Evolutionary conservation across 2,797 vertebrate species (phyloP).

Genomic region (Cyprinella venusta): DNA sequence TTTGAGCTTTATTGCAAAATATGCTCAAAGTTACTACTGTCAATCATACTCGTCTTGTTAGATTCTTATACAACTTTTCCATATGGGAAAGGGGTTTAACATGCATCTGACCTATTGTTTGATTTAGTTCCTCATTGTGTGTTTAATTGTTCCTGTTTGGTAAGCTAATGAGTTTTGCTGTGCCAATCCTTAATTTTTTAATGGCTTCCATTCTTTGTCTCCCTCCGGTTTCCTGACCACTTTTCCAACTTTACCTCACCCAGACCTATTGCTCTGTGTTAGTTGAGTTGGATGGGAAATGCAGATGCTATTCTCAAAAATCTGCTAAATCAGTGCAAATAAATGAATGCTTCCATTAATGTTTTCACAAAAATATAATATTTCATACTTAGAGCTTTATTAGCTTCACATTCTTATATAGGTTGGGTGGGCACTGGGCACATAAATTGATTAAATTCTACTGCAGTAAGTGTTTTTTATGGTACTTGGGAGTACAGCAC

Average conservation of each 20-base stretch:
- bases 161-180: conserved; percentile 3
- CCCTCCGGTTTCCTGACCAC: conserved; percentile 35
- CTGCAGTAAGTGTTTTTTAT: too few species aligned
- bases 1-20: neutral
- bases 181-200: conserved; percentile 3
- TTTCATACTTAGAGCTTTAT: neutral
- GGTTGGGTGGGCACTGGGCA: neutral
- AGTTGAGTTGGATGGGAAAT: neutral
- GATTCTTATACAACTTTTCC: neutral
- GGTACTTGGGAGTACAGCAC: too few species aligned
- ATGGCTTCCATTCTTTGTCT: conserved; percentile 40
- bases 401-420: neutral
- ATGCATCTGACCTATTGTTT: neutral
- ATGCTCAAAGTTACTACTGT: neutral
- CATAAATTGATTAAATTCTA: neutral
- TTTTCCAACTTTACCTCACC: conserved; percentile 20
- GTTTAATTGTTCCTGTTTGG: conserved; percentile 33
- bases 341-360: neutral
- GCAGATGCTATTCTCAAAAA: neutral
- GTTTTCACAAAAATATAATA: neutral
- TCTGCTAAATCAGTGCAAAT: neutral
- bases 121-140: neutral
- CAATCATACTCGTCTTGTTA: neutral
- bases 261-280: neutral
- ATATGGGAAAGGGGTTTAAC: neutral